These are phyloP conservation scores for Botrylloides violaceus DNA, from an alignment of 23 tunicate genomes.

Conservation along the genomic window DNA sequence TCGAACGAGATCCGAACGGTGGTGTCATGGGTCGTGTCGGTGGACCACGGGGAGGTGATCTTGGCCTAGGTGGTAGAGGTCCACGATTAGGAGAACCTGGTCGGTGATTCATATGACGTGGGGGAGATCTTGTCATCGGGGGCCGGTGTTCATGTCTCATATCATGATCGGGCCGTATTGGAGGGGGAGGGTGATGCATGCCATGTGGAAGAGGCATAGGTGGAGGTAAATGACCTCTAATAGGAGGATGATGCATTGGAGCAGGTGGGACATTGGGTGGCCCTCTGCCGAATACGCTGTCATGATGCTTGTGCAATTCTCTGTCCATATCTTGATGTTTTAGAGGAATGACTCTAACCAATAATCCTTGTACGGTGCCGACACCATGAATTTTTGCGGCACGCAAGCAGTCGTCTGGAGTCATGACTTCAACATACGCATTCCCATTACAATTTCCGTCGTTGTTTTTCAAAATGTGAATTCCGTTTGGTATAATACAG, in stretches of 20 bases:
- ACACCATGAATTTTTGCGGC: slow-evolving; percentile 45
- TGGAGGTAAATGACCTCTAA: not conserved
- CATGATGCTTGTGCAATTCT: slow-evolving; percentile 23
- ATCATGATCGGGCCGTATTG: not conserved
- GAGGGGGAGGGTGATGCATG: not conserved
- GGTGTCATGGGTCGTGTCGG: slow-evolving; percentile 1
- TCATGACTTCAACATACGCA: slow-evolving; percentile 49
- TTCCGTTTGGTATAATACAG: slow-evolving; percentile 21
- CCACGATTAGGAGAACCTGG: not conserved
- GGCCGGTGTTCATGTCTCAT: not conserved
- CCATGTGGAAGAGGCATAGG: not conserved
- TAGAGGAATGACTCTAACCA: slow-evolving; percentile 44
- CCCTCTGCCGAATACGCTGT: not conserved
- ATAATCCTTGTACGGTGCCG: slow-evolving; percentile 23
- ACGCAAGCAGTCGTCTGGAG: slow-evolving; percentile 49
- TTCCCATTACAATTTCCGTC: slow-evolving; percentile 71
- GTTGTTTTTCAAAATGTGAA: slow-evolving; percentile 29
- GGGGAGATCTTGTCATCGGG: slow-evolving; percentile 16
- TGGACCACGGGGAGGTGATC: slow-evolving; percentile 16
- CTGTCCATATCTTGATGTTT: slow-evolving; percentile 40
- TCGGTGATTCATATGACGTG: slow-evolving; percentile 21
- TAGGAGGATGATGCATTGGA: not conserved
- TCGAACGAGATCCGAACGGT: not conserved
- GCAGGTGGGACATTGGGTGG: not conserved
- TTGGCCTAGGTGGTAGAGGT: slow-evolving; percentile 16